These are phyloP conservation scores for Cotesia typhae DNA, from an alignment of 1,140 invertebrate species.

Conservation along the genomic window DNA sequence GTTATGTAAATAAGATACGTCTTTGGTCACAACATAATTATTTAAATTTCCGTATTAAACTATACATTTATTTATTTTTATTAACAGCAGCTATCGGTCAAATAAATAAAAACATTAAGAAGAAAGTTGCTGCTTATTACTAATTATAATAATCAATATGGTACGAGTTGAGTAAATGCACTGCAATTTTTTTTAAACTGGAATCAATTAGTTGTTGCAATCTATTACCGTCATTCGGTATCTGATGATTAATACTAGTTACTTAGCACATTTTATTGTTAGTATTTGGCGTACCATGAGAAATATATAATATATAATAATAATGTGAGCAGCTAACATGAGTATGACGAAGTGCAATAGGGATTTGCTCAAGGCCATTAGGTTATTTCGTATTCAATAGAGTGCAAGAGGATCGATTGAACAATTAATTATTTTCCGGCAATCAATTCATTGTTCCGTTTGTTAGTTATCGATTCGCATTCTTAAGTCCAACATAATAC, in stretches of 20 bases:
- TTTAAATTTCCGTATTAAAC: neutral
- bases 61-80: neutral
- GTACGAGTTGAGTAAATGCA: no score
- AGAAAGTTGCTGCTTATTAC: no score
- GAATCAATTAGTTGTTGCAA: no score
- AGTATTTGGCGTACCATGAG: no score
- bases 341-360: conserved; percentile 4
- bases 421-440: conserved; percentile 23
- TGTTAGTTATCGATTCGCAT: neutral
- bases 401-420: conserved; percentile 16
- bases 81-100: no score
- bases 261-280: no score
- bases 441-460: conserved; percentile 1
- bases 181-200: no score
- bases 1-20: conserved; percentile 4
- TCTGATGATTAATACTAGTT: no score
- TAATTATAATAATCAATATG: no score
- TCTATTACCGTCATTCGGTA: no score
- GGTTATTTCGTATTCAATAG: conserved; percentile 19
- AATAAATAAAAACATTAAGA: no score
- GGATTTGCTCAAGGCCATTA: conserved; percentile 23
- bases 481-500: neutral
- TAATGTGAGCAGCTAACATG: conserved; percentile 11
- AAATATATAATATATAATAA: conserved; percentile 2
- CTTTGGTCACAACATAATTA: neutral